Conservation (phyloP, 2,797 vertebrate genomes). For the Aplochiton taeniatus region DNA sequence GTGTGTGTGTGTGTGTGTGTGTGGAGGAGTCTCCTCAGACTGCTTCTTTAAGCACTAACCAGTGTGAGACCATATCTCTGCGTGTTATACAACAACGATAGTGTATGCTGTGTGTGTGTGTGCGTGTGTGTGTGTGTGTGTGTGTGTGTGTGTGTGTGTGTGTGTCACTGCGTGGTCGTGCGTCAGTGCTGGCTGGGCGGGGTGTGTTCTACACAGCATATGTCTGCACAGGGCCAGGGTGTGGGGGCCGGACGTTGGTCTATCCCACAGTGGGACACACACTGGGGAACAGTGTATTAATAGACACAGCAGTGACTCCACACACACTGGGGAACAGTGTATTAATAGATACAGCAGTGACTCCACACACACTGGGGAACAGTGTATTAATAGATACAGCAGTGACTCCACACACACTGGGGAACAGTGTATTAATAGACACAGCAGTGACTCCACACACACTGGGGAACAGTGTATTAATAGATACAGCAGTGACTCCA, state of each 20-base stretch:
- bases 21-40: neutral
- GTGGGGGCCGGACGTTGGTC: slow-evolving; percentile 54
- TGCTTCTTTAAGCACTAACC: neutral
- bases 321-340: neutral
- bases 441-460: no score
- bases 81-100: neutral
- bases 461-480: no score
- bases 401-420: no score
- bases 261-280: slow-evolving; percentile 32
- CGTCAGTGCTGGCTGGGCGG: no score
- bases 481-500: no score
- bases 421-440: no score
- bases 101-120: neutral
- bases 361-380: slow-evolving; percentile 13
- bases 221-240: slow-evolving; percentile 30
- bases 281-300: slow-evolving; percentile 54
- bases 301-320: slow-evolving; percentile 47
- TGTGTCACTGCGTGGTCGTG: neutral
- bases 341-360: slow-evolving; percentile 2
- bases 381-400: no score
- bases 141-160: slow-evolving; percentile 6
- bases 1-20: neutral
- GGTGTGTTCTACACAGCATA: neutral
- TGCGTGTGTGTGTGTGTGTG: slow-evolving; percentile 2
- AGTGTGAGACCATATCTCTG: neutral